Evolutionary conservation across 2,113 vertebrate species (phyloP).

Genomic region (Synchiropus splendidus): DNA sequence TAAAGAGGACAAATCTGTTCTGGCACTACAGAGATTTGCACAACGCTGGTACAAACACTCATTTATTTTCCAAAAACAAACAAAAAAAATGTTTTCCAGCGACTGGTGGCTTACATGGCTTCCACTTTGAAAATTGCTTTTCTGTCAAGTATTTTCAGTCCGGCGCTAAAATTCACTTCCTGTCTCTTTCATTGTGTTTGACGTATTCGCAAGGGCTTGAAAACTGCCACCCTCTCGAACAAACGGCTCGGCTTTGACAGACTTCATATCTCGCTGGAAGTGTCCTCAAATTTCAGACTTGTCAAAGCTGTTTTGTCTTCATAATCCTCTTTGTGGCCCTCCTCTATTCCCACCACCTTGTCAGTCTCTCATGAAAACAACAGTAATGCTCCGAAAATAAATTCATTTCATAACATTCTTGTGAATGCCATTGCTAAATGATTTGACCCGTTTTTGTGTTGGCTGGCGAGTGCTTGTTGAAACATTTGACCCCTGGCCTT

Average conservation of each 20-base stretch:
- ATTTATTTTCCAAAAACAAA: slow-evolving; percentile 29
- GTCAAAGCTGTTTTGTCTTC: slow-evolving; percentile 57
- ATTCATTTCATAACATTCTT: slow-evolving; percentile 28
- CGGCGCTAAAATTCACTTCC: slow-evolving; percentile 29
- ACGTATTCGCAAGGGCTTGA: slow-evolving; percentile 18
- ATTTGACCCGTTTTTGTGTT: slow-evolving; percentile 27
- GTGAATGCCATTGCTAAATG: slow-evolving; percentile 18
- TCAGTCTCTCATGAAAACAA: slow-evolving; percentile 33
- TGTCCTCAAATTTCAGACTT: slow-evolving; percentile 59
- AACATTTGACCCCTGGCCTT: slow-evolving; percentile 16
- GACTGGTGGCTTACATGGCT: slow-evolving; percentile 12
- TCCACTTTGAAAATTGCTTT: slow-evolving; percentile 36
- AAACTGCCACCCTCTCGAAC: slow-evolving; percentile 27
- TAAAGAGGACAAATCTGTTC: slow-evolving; percentile 10
- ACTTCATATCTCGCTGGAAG: slow-evolving; percentile 44
- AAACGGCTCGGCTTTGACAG: slow-evolving; percentile 51
- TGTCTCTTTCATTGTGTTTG: slow-evolving; percentile 22
- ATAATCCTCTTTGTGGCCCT: slow-evolving; percentile 48
- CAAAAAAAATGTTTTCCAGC: slow-evolving; percentile 16
- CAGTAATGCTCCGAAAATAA: slow-evolving; percentile 13
- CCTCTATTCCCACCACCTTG: slow-evolving; percentile 31
- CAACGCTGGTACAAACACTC: slow-evolving; percentile 4
- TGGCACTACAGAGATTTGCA: background rate
- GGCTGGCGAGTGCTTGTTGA: slow-evolving; percentile 21
- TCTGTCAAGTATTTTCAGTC: slow-evolving; percentile 45